Evolutionary conservation across 2,797 vertebrate genomes (phyloP).

Genomic region (Clarias fuscus): DNA sequence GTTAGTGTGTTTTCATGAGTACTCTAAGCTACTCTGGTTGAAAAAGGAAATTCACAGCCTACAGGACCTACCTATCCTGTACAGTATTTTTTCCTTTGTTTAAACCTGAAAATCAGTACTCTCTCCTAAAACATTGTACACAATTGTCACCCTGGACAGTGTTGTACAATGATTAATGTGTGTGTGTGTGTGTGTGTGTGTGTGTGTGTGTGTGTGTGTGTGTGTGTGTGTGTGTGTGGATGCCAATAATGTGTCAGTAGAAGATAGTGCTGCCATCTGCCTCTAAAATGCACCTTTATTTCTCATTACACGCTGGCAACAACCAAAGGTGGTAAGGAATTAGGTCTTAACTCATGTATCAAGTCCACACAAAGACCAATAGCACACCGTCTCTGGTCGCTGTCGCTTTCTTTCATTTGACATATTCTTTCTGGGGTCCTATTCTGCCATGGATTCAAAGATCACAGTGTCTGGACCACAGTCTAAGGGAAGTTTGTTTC

Average conservation of each 20-base stretch:
- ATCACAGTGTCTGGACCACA: background rate
- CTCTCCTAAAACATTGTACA: background rate
- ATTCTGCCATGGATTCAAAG: constrained; percentile 69
- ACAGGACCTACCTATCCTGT: background rate
- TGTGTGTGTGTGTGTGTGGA: constrained; percentile 6
- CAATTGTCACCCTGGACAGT: constrained; percentile 11
- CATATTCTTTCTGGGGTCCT: constrained; percentile 53
- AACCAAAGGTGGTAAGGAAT: constrained; percentile 82
- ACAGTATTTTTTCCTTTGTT: background rate
- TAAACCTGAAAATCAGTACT: background rate
- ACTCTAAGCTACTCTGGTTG: background rate
- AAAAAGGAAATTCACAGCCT: background rate
- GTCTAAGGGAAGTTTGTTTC: background rate
- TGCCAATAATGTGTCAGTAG: constrained; percentile 52
- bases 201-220: background rate
- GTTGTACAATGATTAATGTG: constrained; percentile 5
- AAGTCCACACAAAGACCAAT: constrained; percentile 56
- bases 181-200: constrained; percentile 19
- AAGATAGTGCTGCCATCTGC: constrained; percentile 59
- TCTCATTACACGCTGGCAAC: constrained; percentile 82
- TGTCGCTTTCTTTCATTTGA: constrained; percentile 43
- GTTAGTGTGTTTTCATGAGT: background rate
- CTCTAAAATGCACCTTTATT: constrained; percentile 75
- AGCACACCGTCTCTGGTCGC: constrained; percentile 58
- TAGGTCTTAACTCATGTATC: constrained; percentile 69